Evolutionary conservation across 2,113 vertebrate species (phyloP).

Genomic region (Probosciger aterrimus): DNA sequence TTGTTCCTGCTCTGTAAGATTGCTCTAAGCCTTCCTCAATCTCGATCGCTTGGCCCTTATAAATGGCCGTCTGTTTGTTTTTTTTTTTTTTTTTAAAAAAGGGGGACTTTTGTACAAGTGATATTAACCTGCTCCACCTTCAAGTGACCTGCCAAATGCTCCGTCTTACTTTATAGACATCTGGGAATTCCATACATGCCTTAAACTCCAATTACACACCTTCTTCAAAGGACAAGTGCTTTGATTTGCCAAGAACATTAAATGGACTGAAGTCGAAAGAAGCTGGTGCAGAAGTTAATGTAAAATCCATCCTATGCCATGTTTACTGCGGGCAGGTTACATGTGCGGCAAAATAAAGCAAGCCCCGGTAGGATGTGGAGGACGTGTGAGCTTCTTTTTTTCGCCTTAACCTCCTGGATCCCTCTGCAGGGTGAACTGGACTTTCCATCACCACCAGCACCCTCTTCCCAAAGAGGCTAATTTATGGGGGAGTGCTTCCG

Average conservation of each 20-base stretch:
- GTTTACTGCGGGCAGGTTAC: conserved; percentile 42
- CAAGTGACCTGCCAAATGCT: conserved; percentile 87
- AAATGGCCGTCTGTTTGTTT: conserved; percentile 47
- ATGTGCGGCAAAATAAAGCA: conserved; percentile 43
- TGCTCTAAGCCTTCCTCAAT: not conserved
- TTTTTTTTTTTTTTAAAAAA: not conserved
- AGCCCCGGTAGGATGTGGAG: not conserved
- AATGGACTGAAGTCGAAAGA: conserved; percentile 71
- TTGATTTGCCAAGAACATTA: conserved; percentile 81
- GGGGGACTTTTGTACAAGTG: conserved; percentile 61
- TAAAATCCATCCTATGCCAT: conserved; percentile 56
- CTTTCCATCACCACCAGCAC: not conserved
- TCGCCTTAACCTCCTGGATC: not conserved
- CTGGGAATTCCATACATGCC: conserved; percentile 95
- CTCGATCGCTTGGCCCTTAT: conserved; percentile 24
- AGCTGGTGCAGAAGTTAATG: conserved; percentile 77
- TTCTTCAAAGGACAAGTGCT: conserved; percentile 89
- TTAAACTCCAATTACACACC: conserved; percentile 91
- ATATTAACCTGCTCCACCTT: conserved; percentile 86
- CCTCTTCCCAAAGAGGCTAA: not conserved
- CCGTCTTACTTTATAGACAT: conserved; percentile 86
- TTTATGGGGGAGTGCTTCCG: not conserved
- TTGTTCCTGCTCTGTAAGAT: not conserved
- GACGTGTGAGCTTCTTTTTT: not conserved
- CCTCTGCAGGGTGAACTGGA: not conserved